phyloP scores from a whole-genome alignment of 2,113 vertebrate species.

The Eurystomus gularis region DNA sequence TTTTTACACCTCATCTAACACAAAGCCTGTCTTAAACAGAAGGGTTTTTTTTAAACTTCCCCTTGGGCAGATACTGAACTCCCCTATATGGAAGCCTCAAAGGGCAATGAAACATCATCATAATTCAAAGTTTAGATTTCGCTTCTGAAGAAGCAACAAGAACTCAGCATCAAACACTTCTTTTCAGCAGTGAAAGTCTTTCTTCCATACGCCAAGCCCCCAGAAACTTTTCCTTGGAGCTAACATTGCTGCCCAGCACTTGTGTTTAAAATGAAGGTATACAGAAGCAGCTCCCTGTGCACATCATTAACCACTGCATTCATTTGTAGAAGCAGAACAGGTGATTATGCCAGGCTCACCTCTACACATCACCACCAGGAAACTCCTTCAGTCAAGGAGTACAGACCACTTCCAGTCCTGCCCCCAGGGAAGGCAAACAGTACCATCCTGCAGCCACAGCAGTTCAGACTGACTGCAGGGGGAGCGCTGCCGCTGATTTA shows the following conservation, averaged over 20 bases:
- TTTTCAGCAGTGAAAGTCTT: background rate
- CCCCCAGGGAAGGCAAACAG: background rate
- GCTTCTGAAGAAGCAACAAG: background rate
- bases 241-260: background rate
- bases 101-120: background rate
- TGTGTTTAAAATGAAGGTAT: background rate
- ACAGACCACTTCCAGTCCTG: background rate
- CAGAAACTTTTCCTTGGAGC: background rate
- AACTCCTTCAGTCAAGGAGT: background rate
- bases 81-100: background rate
- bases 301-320: background rate
- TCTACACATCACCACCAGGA: background rate
- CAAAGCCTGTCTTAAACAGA: background rate
- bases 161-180: background rate
- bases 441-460: background rate
- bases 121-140: background rate
- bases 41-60: background rate
- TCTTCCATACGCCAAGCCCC: background rate
- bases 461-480: background rate
- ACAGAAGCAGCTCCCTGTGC: background rate
- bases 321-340: background rate
- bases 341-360: background rate
- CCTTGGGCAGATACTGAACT: background rate
- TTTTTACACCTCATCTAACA: background rate
- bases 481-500: background rate